Base-by-base conservation (phyloP, 1,140 invertebrate species). In the Apis mellifera region DNA sequence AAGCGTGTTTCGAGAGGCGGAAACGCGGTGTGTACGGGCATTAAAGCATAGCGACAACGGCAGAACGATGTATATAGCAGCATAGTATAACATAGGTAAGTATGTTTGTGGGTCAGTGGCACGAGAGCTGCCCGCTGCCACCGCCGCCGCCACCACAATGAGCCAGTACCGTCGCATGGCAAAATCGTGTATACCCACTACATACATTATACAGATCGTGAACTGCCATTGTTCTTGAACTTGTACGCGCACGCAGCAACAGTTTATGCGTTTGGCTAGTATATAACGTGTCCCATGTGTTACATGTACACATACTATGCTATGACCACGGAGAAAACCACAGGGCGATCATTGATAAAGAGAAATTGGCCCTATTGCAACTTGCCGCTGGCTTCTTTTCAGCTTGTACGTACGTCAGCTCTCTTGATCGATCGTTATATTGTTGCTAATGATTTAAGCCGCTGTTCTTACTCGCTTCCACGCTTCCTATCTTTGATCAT, bases 41-140 rank as follows among this genome's bases (percentile, higher is more conserved):
- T 91, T 90, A 90, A 90, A 80, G 82, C 79, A 86, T 73, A 86
- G 55, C 74, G 79, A 59, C 71, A 64, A 32, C 71, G 76, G 75
- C 73, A 72, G 84, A 84, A 85, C 78, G 50, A 70, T 85, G 84
- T 84, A 78, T 85, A 87, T 69, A 87, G 72, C 83, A 72, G 89
- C 90, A 89, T 92, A 92, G 90, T 92, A 90, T 93, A 92, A 92
- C 92, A 93, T 93, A 92, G 91, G 89, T 89, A 94, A 94, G 93
- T 94, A 86, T 94, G 93, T 94, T 94, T 92, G 75, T 93, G 80
- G 93, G 93, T 94, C 89, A 94, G 93, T 94, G 88, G 93, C 90
- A 94, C 93, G 90, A 89, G 74, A 80, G 78, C 72, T 83, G 89
- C 57, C 68, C 79, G 62, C 80, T 78, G 60, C 70, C 73, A 62